These are phyloP conservation scores for Zalophus californianus DNA, from an alignment of 2,797 vertebrate genomes.

Conservation along the genomic window DNA sequence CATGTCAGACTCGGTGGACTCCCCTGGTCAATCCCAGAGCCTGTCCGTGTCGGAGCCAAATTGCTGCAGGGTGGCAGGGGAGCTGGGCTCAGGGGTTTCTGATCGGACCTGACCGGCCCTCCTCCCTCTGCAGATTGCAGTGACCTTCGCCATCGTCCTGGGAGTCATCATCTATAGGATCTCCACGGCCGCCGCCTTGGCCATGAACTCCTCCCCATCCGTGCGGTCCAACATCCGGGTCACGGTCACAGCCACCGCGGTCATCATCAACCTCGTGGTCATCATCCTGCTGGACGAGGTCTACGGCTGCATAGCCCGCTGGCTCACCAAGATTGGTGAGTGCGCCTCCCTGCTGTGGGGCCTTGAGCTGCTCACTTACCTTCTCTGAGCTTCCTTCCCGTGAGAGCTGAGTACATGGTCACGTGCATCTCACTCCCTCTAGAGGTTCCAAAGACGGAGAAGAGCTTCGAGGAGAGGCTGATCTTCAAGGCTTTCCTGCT, in stretches of 20 bases:
- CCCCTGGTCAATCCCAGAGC: neutral
- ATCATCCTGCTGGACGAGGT: conserved; percentile 98
- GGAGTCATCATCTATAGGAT: conserved; percentile 98
- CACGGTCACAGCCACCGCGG: conserved; percentile 96
- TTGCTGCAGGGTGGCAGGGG: neutral
- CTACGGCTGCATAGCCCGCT: conserved; percentile 93
- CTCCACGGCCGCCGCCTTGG: conserved; percentile 94
- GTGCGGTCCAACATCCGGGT: conserved; percentile 94
- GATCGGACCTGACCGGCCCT: fast-evolving
- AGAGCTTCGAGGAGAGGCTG: conserved; percentile 96
- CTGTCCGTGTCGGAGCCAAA: neutral
- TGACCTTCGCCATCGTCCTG: conserved; percentile 96
- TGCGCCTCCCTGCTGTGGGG: neutral
- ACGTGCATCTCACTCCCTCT: conserved; percentile 51
- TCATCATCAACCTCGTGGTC: conserved; percentile 97
- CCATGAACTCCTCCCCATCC: conserved; percentile 92
- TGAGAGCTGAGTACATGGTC: fast-evolving
- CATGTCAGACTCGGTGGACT: no score
- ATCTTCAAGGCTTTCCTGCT: conserved; percentile 98
- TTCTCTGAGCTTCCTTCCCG: fast-evolving
- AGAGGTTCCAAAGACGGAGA: conserved; percentile 99
- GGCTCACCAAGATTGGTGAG: conserved; percentile 95
- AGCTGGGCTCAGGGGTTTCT: neutral
- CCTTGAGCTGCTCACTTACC: fast-evolving
- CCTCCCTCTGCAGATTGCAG: conserved; percentile 88